phyloP scores from a whole-genome alignment of 2,888 invertebrate species.

The Euclidia mi region DNA sequence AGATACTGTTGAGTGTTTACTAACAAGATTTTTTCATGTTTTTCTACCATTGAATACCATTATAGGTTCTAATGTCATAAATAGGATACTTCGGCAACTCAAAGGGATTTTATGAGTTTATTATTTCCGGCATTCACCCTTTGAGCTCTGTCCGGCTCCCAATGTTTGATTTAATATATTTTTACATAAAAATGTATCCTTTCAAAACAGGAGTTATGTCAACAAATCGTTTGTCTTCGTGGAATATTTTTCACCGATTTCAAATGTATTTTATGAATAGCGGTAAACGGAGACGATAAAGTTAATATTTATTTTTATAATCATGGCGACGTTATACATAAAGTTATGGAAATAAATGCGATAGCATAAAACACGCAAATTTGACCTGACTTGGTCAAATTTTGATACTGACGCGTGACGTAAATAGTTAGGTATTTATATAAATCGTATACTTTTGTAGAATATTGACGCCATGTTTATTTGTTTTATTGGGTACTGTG shows the following conservation, averaged over 20 bases:
- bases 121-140: conserved; percentile 55
- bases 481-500: too few relatives aligned
- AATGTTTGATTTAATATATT: conserved; percentile 45
- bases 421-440: too few relatives aligned
- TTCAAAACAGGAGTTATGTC: conserved; percentile 20
- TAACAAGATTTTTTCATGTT: conserved; percentile 53
- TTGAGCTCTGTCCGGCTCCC: conserved; percentile 44
- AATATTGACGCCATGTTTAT: too few relatives aligned
- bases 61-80: conserved; percentile 52
- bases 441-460: too few relatives aligned
- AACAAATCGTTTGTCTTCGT: conserved; percentile 14
- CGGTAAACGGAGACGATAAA: too few relatives aligned
- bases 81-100: conserved; percentile 50
- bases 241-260: conserved; percentile 1
- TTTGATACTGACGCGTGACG: too few relatives aligned
- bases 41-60: conserved; percentile 48
- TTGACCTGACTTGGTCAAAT: too few relatives aligned
- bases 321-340: too few relatives aligned
- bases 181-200: conserved; percentile 30
- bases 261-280: not conserved
- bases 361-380: too few relatives aligned
- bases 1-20: conserved; percentile 50
- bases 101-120: conserved; percentile 56
- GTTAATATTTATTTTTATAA: too few relatives aligned
- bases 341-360: too few relatives aligned